phyloP scores from a whole-genome alignment of 2,888 invertebrate species.

The Morinoia aosen region DNA sequence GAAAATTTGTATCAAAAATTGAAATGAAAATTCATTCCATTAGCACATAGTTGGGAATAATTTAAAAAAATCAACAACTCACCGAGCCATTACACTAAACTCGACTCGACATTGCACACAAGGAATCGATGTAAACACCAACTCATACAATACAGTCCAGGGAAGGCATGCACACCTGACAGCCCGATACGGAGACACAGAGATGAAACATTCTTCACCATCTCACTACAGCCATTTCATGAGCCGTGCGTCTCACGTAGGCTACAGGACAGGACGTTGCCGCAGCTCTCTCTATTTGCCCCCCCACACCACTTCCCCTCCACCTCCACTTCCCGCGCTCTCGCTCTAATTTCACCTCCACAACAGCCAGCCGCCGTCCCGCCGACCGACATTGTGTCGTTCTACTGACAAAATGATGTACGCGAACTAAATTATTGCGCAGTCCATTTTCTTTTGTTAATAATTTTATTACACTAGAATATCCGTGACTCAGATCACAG shows the following conservation, averaged over 20 bases:
- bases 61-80: neutral
- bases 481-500: too few species aligned
- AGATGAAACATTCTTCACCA: neutral
- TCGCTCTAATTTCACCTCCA: slow-evolving; percentile 27
- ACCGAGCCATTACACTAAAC: neutral
- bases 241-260: neutral
- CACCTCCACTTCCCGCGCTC: slow-evolving; percentile 48
- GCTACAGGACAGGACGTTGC: neutral
- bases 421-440: too few species aligned
- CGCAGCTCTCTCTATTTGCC: neutral
- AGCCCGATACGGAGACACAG: neutral
- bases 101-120: neutral
- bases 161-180: neutral
- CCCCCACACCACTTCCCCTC: slow-evolving; percentile 42
- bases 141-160: neutral
- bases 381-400: neutral
- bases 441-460: too few species aligned
- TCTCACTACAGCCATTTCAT: neutral
- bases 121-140: neutral
- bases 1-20: neutral
- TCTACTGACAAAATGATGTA: neutral
- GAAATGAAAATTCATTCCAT: neutral
- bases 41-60: neutral
- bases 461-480: too few species aligned
- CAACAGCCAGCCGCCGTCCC: neutral